These are phyloP conservation scores for Choreutis nemorana DNA, from an alignment of 2,888 invertebrate species.

Conservation along the genomic window DNA sequence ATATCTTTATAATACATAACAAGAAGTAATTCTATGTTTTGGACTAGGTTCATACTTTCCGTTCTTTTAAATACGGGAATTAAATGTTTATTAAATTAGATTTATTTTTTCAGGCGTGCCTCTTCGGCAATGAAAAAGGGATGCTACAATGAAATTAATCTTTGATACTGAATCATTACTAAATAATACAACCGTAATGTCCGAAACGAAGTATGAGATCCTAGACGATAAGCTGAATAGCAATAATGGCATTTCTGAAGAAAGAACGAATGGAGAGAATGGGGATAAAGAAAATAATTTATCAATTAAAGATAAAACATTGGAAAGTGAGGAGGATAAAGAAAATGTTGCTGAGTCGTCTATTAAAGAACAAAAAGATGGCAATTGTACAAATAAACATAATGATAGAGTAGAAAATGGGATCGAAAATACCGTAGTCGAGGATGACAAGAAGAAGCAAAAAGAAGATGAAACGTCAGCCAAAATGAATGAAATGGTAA, in stretches of 20 bases:
- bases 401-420: constrained; percentile 6
- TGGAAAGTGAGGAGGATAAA: constrained; percentile 8
- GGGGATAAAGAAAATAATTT: constrained; percentile 4
- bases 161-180: constrained; percentile 28
- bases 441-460: background rate
- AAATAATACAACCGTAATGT: constrained; percentile 36
- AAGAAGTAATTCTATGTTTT: no score
- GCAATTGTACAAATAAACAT: constrained; percentile 5
- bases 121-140: constrained; percentile 20
- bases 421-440: background rate
- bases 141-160: constrained; percentile 58
- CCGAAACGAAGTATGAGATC: constrained; percentile 25
- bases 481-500: constrained; percentile 3
- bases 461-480: background rate
- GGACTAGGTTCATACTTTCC: no score
- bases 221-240: constrained; percentile 19
- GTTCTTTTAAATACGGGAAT: no score
- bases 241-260: constrained; percentile 17
- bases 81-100: no score
- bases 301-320: constrained; percentile 10
- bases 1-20: no score
- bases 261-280: constrained; percentile 6
- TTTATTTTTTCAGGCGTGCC: constrained; percentile 25
- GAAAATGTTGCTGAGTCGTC: constrained; percentile 8
- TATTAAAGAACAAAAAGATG: constrained; percentile 1